Conservation (phyloP, 2,113 vertebrate genomes). For the Cricetomys ansorgei region DNA sequence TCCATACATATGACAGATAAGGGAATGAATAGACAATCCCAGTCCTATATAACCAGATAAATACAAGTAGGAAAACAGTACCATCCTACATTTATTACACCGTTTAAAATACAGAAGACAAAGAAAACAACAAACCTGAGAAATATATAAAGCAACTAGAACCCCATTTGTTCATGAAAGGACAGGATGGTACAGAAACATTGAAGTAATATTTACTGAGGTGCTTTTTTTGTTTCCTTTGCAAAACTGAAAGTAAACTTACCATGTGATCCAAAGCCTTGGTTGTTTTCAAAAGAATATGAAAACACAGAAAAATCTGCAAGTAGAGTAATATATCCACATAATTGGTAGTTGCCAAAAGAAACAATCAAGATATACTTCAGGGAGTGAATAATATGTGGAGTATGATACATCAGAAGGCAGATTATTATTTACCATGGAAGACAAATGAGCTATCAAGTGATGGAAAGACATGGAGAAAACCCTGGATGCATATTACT, state of each 20-base stretch:
- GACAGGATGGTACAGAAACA: background rate
- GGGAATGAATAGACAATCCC: background rate
- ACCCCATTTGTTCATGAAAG: background rate
- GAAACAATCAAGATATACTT: background rate
- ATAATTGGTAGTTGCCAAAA: background rate
- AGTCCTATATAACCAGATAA: background rate
- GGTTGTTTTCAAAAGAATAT: background rate
- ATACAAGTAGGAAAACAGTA: background rate
- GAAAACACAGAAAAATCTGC: background rate
- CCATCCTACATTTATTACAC: background rate
- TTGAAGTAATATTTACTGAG: background rate
- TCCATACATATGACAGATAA: background rate
- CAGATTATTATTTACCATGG: background rate
- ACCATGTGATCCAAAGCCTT: background rate
- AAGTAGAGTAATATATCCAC: too few species aligned
- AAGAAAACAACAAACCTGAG: background rate
- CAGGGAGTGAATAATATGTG: background rate
- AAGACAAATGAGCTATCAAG: background rate
- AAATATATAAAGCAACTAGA: background rate
- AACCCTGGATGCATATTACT: background rate
- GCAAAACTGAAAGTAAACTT: background rate
- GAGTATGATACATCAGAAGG: too few species aligned
- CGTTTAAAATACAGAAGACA: background rate
- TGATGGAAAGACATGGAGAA: background rate
- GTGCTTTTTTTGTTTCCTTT: background rate